Evolutionary conservation across 2,797 vertebrate species (phyloP).

Genomic region (Thripadectes ignobilis): DNA sequence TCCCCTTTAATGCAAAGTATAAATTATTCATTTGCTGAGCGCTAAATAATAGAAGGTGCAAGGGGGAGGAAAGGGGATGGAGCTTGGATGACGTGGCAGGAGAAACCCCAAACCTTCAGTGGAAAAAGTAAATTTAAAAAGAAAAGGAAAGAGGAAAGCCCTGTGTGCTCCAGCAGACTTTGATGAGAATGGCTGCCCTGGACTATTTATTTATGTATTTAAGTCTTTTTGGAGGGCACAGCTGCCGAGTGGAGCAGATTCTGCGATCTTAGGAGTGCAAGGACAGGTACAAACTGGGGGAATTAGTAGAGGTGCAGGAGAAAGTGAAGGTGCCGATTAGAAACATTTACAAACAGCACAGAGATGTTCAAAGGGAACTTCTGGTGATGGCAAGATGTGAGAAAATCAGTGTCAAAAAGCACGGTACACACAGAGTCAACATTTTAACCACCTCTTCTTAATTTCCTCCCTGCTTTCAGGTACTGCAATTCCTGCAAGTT

Average conservation of each 20-base stretch:
- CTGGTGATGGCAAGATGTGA: background rate
- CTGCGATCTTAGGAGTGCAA: background rate
- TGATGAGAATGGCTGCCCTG: background rate
- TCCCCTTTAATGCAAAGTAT: background rate
- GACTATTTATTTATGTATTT: background rate
- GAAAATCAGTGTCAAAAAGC: background rate
- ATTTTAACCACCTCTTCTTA: background rate
- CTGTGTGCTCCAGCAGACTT: background rate
- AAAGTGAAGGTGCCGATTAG: background rate
- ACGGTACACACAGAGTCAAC: background rate
- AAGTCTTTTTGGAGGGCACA: background rate
- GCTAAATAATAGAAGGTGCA: background rate
- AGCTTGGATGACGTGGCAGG: background rate
- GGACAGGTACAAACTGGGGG: background rate
- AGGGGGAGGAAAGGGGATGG: background rate
- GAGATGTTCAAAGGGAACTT: background rate
- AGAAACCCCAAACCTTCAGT: background rate
- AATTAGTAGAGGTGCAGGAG: background rate
- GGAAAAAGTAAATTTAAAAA: background rate
- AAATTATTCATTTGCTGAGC: background rate
- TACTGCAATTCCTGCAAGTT: background rate
- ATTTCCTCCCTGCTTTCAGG: background rate
- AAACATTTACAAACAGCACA: background rate
- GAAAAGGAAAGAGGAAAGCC: background rate
- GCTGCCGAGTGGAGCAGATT: background rate